phyloP scores from a whole-genome alignment of 1,140 invertebrate species.

The Meloidogyne floridensis region DNA sequence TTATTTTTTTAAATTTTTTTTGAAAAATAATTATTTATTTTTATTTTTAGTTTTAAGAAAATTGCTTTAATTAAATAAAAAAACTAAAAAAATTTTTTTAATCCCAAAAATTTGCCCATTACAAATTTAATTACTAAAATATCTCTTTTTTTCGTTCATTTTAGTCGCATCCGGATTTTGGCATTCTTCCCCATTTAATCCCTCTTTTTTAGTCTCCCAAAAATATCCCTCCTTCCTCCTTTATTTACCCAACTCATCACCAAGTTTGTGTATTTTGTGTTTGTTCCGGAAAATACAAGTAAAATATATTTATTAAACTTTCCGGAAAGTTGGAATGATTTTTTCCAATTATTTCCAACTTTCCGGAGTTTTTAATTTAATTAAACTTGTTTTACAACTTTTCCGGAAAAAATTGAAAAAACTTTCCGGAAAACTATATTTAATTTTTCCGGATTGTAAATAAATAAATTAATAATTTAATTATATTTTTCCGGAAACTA shows the following conservation, averaged over 20 bases:
- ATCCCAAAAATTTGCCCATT: neutral
- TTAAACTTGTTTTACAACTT: no score
- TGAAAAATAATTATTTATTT: neutral
- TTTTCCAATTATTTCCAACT: neutral
- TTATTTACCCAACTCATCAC: neutral
- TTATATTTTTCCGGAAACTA: no score
- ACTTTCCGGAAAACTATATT: no score
- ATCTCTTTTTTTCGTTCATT: neutral
- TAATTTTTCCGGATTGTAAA: no score
- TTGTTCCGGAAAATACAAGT: neutral
- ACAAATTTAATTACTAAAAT: neutral
- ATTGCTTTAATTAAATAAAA: neutral
- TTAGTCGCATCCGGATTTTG: neutral
- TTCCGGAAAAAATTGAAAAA: no score
- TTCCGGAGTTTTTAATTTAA: no score
- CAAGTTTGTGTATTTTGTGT: neutral
- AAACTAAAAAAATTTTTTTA: neutral
- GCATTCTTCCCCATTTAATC: neutral
- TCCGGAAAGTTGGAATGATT: neutral
- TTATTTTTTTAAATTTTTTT: neutral
- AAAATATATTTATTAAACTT: neutral
- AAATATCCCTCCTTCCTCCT: neutral
- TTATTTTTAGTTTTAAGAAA: slow-evolving; percentile 2
- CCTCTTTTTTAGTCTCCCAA: neutral
- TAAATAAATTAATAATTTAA: no score